Conservation (phyloP, 2,113 vertebrate genomes). For the Isurus oxyrinchus region DNA sequence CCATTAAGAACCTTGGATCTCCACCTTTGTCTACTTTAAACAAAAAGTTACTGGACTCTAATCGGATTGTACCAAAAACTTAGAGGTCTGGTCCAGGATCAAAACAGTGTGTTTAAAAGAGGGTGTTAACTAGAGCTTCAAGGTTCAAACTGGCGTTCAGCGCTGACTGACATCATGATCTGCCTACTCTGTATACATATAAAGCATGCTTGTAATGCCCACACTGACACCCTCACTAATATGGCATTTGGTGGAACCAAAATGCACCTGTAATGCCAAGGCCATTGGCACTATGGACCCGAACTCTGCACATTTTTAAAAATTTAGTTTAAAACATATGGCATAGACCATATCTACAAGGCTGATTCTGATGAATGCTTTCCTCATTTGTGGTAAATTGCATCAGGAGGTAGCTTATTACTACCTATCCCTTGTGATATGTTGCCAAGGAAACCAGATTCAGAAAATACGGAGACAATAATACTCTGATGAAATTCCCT, state of each 20-base stretch:
- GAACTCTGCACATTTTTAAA: neutral
- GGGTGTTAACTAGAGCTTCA: neutral
- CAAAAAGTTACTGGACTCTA: too few species aligned
- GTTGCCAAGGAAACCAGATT: neutral
- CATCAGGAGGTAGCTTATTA: neutral
- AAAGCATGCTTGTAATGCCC: neutral
- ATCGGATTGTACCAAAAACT: too few species aligned
- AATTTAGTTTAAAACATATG: neutral
- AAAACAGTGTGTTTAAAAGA: too few species aligned
- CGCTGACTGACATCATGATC: neutral
- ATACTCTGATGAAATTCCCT: neutral
- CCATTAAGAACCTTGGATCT: too few species aligned
- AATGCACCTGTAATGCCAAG: neutral
- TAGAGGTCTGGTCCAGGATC: too few species aligned
- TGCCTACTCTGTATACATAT: neutral
- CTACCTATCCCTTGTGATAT: neutral
- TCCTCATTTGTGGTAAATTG: neutral
- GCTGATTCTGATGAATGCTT: neutral
- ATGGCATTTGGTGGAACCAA: neutral
- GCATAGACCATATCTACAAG: neutral
- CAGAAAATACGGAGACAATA: neutral
- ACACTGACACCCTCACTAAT: neutral
- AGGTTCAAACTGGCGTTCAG: neutral
- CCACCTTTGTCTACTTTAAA: too few species aligned
- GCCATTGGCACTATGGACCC: neutral